These are phyloP conservation scores for Calycopis cecrops DNA, from an alignment of 1,140 invertebrate genomes.

Conservation along the genomic window DNA sequence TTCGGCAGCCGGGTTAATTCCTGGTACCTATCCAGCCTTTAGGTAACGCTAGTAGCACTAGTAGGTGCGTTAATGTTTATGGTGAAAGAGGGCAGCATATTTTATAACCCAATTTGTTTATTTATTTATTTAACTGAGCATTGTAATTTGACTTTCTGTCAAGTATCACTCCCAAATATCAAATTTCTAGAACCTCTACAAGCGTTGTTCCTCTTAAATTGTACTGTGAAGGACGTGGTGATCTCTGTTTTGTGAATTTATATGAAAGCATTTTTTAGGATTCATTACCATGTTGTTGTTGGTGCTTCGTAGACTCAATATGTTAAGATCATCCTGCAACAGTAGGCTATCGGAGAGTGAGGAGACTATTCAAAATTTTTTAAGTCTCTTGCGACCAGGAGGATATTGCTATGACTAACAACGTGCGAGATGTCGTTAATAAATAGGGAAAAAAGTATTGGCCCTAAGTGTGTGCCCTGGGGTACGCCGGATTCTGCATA, in stretches of 20 bases:
- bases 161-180: not conserved
- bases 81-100: too few species aligned
- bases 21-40: too few species aligned
- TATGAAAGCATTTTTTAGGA: too few species aligned
- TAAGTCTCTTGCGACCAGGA: slow-evolving; percentile 1
- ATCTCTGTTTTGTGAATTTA: too few species aligned
- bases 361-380: not conserved
- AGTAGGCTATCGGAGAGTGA: not conserved
- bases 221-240: too few species aligned
- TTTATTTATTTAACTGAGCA: too few species aligned
- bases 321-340: slow-evolving; percentile 1
- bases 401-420: not conserved
- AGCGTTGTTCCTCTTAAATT: too few species aligned
- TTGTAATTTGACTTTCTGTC: not conserved
- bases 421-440: slow-evolving; percentile 3
- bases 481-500: slow-evolving; percentile 1
- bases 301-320: not conserved
- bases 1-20: too few species aligned
- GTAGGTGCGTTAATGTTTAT: too few species aligned
- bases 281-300: slow-evolving; percentile 1
- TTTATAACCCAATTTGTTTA: too few species aligned
- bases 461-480: slow-evolving; percentile 7
- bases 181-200: not conserved
- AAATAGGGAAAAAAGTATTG: slow-evolving; percentile 8
- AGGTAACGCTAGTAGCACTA: too few species aligned